Evolutionary conservation across 2,113 vertebrate genomes (phyloP).

Genomic region (Corydoras sp.): DNA sequence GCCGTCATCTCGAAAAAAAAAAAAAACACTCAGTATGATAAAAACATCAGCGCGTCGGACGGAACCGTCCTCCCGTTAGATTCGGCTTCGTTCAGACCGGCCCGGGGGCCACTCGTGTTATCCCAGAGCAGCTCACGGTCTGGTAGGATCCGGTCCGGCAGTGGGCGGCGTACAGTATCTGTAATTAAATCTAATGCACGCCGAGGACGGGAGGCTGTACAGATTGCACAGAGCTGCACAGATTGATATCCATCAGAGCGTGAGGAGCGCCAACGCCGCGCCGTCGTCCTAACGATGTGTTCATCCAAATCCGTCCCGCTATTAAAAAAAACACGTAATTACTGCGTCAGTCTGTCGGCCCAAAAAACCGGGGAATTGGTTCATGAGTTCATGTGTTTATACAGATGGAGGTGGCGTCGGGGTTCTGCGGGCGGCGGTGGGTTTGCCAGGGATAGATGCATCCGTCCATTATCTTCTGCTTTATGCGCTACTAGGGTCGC

Average conservation of each 20-base stretch:
- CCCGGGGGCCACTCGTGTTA: too few species aligned
- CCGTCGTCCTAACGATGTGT: conserved; percentile 15
- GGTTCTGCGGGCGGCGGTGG: too few species aligned
- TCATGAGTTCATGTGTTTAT: conserved; percentile 2
- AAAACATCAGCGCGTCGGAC: too few species aligned
- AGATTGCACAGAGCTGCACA: background rate
- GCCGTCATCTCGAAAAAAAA: too few species aligned
- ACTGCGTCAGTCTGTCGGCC: background rate
- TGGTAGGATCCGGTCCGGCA: conserved; percentile 7
- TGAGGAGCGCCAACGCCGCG: background rate
- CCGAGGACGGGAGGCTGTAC: background rate
- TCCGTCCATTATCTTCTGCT: too few species aligned
- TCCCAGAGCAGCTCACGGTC: too few species aligned
- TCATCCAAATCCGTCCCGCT: background rate
- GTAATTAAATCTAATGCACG: conserved; percentile 31
- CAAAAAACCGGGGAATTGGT: background rate
- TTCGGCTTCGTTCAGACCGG: too few species aligned
- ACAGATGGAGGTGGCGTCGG: too few species aligned
- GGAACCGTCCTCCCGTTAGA: too few species aligned
- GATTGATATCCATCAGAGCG: conserved; percentile 22
- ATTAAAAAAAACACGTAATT: background rate
- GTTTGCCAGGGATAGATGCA: too few species aligned
- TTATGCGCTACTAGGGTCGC: too few species aligned
- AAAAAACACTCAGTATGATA: too few species aligned
- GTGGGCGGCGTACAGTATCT: conserved; percentile 1